Evolutionary conservation across 2,797 vertebrate genomes (phyloP).

Genomic region (Decapterus maruadsi): DNA sequence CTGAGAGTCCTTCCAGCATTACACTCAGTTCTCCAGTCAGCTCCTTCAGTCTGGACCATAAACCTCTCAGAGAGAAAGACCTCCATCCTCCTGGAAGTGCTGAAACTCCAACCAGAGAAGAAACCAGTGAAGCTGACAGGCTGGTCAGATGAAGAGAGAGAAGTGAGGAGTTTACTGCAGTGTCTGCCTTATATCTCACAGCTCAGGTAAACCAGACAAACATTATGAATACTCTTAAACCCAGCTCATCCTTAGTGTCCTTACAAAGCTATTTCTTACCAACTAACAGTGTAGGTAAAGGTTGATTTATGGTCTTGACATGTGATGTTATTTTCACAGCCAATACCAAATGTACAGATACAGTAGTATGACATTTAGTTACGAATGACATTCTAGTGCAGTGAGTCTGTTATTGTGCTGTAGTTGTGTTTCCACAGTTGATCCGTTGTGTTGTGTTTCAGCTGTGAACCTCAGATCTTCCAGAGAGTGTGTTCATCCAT

Average conservation of each 20-base stretch:
- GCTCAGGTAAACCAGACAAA: too few species aligned
- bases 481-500: conserved; percentile 43
- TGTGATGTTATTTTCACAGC: too few species aligned
- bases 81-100: conserved; percentile 51
- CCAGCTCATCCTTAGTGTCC: too few species aligned
- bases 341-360: too few species aligned
- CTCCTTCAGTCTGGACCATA: conserved; percentile 35
- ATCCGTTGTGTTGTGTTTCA: conserved; percentile 6
- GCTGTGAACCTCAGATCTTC: conserved; percentile 42
- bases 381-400: too few species aligned
- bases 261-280: too few species aligned
- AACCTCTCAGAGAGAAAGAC: conserved; percentile 51
- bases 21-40: conserved; percentile 37
- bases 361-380: too few species aligned
- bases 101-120: conserved; percentile 55
- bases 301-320: too few species aligned
- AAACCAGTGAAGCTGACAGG: conserved; percentile 38
- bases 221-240: too few species aligned
- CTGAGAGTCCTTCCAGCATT: conserved; percentile 35
- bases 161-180: conserved; percentile 49
- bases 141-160: conserved; percentile 48
- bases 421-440: background rate
- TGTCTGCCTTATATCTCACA: conserved; percentile 47
- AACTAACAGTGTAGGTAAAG: too few species aligned
- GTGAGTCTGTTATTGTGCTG: background rate